Conservation (phyloP, 2,888 invertebrate species). For the Neoaliturus tenellus region DNA sequence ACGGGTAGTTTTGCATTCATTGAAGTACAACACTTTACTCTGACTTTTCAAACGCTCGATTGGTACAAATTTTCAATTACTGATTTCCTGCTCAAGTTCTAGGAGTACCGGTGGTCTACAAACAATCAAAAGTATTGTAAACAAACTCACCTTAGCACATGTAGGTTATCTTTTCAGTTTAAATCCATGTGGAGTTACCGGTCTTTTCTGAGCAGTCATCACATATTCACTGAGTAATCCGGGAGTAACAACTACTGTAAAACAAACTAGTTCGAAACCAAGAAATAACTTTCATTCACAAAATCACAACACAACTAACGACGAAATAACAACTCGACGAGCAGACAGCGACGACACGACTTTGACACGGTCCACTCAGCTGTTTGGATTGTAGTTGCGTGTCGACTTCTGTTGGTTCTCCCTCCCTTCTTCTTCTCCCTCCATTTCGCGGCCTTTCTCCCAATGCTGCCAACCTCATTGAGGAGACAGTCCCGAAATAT, state of each 20-base stretch:
- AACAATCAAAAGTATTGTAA: no score
- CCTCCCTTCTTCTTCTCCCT: slow-evolving; percentile 10
- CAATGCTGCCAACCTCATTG: slow-evolving; percentile 42
- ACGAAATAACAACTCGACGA: neutral
- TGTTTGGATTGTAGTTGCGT: neutral
- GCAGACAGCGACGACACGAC: neutral
- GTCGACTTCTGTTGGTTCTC: neutral
- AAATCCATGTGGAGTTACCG: neutral
- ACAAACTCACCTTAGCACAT: slow-evolving; percentile 9
- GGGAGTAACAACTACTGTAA: no score
- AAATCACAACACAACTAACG: neutral
- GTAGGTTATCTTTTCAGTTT: neutral
- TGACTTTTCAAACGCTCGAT: no score
- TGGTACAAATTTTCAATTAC: no score
- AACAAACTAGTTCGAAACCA: neutral
- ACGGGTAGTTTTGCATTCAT: no score
- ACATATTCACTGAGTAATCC: neutral
- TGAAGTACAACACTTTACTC: no score
- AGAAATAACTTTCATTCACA: neutral
- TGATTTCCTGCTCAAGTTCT: no score
- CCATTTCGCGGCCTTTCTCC: slow-evolving; percentile 40
- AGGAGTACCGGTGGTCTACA: no score
- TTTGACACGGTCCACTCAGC: neutral
- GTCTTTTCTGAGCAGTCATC: neutral
- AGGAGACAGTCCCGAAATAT: slow-evolving; percentile 6